phyloP scores from a whole-genome alignment of 1,140 invertebrate genomes.

The Augochlora pura region DNA sequence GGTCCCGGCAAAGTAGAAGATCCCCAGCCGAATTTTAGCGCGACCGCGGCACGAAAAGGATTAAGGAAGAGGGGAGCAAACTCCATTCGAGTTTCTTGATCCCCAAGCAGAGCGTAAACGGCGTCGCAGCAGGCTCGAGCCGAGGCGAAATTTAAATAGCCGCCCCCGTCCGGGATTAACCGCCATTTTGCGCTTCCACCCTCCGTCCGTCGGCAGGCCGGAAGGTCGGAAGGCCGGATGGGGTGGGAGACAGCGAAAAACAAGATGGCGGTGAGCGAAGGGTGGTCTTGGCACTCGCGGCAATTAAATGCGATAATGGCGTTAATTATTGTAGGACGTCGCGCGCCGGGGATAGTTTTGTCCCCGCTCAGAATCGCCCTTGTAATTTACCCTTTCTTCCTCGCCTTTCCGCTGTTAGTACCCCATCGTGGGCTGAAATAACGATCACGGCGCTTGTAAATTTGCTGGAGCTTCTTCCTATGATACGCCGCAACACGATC shows the following conservation, averaged over 20 bases:
- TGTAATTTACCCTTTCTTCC: constrained; percentile 29
- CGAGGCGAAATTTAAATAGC: constrained; percentile 52
- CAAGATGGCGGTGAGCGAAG: constrained; percentile 67
- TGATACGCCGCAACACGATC: too few relatives aligned
- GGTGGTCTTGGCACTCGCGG: constrained; percentile 59
- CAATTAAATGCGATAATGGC: constrained; percentile 73
- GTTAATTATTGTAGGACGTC: constrained; percentile 69
- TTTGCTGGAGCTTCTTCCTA: background rate
- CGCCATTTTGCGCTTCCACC: constrained; percentile 71
- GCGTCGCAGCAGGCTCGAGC: constrained; percentile 26
- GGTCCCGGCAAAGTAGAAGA: background rate
- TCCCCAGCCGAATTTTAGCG: background rate
- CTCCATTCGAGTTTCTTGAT: constrained; percentile 34
- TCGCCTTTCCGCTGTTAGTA: constrained; percentile 16
- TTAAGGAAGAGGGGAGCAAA: background rate
- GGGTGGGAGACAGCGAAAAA: constrained; percentile 61
- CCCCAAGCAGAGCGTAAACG: constrained; percentile 15
- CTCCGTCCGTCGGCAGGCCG: constrained; percentile 34
- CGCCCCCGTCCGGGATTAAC: constrained; percentile 66
- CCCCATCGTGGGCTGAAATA: constrained; percentile 6
- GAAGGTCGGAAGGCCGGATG: constrained; percentile 38
- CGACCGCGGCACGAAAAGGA: background rate
- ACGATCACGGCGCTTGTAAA: background rate
- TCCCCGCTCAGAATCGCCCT: constrained; percentile 40
- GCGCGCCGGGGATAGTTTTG: constrained; percentile 57